A percentile compares a stretch with the other conserved stretches of the same genome.
These are phyloP conservation scores for Maccullochella peelii DNA, from an alignment of 2,113 vertebrate genomes.

Conservation along the genomic window DNA sequence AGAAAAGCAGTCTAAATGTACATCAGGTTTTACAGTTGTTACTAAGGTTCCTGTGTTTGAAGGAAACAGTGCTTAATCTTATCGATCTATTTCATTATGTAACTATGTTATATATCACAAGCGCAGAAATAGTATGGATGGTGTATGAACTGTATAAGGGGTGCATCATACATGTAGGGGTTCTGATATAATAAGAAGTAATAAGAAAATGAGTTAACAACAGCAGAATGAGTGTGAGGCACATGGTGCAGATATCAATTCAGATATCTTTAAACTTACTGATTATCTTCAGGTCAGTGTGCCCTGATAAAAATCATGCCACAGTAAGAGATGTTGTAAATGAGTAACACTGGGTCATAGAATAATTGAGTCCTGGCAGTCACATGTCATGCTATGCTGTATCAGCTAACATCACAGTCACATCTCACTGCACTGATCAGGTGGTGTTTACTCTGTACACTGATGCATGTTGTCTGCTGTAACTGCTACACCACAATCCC, in stretches of 20 bases:
- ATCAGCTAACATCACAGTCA: not conserved
- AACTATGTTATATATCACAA: not conserved
- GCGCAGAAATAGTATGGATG: not conserved
- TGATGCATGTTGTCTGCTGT: not conserved
- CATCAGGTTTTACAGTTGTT: too few species aligned
- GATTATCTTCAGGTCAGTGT: conserved; percentile 31
- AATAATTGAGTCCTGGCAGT: not conserved
- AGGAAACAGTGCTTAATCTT: too few species aligned
- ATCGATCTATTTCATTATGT: not conserved
- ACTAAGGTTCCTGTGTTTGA: too few species aligned
- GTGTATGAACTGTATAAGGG: not conserved
- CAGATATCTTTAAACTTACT: not conserved
- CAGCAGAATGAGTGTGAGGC: not conserved
- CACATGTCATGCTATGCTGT: not conserved
- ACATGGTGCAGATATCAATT: not conserved
- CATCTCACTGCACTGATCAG: not conserved
- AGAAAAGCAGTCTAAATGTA: too few species aligned
- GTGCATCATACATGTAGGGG: not conserved
- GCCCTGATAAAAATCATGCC: not conserved
- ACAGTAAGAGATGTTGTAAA: conserved; percentile 38
- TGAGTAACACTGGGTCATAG: conserved; percentile 47
- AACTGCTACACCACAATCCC: not conserved
- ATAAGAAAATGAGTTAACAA: not conserved
- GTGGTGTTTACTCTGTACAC: not conserved
- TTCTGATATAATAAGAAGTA: not conserved